Evolutionary conservation across 2,797 vertebrate species (phyloP).

Genomic region (Epinephelus coioides): DNA sequence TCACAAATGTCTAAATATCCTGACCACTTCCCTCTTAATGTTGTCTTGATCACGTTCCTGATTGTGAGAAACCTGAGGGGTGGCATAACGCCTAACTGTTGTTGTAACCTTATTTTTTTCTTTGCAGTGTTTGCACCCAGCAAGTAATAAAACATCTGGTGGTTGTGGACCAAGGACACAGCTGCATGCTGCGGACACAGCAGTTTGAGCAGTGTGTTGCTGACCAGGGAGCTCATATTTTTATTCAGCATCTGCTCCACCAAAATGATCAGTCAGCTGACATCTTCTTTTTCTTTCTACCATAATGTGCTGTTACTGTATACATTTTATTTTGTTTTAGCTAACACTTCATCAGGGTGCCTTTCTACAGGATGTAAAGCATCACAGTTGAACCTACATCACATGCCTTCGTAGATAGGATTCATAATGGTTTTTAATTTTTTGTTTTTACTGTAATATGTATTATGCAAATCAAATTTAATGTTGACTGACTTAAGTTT

Average conservation of each 20-base stretch:
- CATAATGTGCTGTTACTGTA: neutral
- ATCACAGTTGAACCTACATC: neutral
- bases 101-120: neutral
- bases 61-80: neutral
- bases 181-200: neutral
- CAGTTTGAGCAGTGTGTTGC: neutral
- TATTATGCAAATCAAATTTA: neutral
- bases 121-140: slow-evolving; percentile 74
- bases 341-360: neutral
- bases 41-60: neutral
- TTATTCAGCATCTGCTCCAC: neutral
- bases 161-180: slow-evolving; percentile 24
- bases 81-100: neutral
- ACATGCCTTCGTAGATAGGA: slow-evolving; percentile 4
- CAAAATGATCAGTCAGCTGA: neutral
- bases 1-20: slow-evolving; percentile 1
- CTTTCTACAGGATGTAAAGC: slow-evolving; percentile 3
- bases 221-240: neutral
- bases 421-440: neutral
- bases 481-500: neutral
- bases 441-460: neutral
- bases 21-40: neutral
- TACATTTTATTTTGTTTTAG: neutral
- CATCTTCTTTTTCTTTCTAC: neutral
- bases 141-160: slow-evolving; percentile 16